Conservation (phyloP, 2,797 vertebrate genomes). For the Austrolebias charrua region DNA sequence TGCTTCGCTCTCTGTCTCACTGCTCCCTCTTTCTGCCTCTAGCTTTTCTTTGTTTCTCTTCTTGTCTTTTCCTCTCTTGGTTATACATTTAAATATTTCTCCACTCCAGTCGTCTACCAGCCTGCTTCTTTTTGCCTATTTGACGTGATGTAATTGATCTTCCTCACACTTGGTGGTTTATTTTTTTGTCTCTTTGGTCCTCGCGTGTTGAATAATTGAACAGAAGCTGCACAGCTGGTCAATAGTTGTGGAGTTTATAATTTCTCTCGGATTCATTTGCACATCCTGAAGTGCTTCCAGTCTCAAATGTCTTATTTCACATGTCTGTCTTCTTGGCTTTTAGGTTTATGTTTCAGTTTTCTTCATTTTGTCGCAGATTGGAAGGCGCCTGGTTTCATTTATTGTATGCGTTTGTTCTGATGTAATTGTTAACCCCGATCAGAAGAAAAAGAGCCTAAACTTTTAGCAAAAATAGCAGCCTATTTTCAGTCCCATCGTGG, state of each 20-base stretch:
- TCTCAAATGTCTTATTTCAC: too few relatives aligned
- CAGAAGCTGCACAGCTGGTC: constrained; percentile 30
- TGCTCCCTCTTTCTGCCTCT: constrained; percentile 16
- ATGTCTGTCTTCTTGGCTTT: not conserved
- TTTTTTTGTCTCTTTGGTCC: constrained; percentile 28
- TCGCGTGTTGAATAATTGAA: constrained; percentile 58
- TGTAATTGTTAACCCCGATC: not conserved
- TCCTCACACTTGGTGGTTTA: constrained; percentile 17
- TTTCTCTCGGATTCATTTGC: constrained; percentile 15
- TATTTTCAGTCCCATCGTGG: constrained; percentile 19
- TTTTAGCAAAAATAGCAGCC: constrained; percentile 39
- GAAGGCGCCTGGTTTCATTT: not conserved
- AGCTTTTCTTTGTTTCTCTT: not conserved
- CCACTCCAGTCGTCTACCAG: not conserved
- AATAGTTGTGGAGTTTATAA: constrained; percentile 18
- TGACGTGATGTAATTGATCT: constrained; percentile 4
- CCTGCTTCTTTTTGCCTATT: constrained; percentile 3
- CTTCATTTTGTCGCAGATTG: not conserved
- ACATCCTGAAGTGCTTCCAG: too few relatives aligned
- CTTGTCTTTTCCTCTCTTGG: constrained; percentile 3
- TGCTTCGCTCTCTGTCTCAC: constrained; percentile 12
- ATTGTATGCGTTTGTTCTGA: constrained; percentile 6
- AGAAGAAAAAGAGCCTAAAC: constrained; percentile 2
- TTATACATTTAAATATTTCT: constrained; percentile 4
- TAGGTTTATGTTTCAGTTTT: not conserved